These are phyloP conservation scores for Calameuta filiformis DNA, from an alignment of 2,888 invertebrate species.

Conservation along the genomic window DNA sequence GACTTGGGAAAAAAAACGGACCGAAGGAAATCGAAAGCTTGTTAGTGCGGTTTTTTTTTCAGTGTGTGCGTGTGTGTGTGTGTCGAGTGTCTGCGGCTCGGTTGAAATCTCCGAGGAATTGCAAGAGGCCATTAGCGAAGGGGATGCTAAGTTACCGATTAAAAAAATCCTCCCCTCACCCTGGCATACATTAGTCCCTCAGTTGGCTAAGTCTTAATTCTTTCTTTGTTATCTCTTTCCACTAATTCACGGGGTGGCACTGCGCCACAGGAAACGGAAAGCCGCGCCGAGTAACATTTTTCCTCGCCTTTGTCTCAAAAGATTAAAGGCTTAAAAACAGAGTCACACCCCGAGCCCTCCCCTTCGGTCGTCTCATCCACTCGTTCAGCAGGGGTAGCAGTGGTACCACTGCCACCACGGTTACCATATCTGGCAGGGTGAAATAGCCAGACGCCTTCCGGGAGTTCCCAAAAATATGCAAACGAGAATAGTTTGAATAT, in stretches of 20 bases:
- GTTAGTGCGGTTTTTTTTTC: not conserved
- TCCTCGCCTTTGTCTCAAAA: constrained; percentile 52
- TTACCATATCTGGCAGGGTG: not conserved
- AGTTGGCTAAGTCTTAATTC: constrained; percentile 54
- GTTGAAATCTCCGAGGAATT: constrained; percentile 17
- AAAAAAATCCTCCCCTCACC: constrained; percentile 15
- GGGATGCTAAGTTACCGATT: constrained; percentile 31
- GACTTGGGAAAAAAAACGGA: not conserved
- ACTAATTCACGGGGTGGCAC: constrained; percentile 44
- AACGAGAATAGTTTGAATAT: not conserved
- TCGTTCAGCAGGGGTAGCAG: not conserved
- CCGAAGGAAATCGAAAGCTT: not conserved
- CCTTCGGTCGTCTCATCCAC: not conserved
- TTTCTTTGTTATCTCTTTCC: constrained; percentile 58
- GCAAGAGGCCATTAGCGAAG: constrained; percentile 36
- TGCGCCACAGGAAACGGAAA: constrained; percentile 21
- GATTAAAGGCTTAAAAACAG: constrained; percentile 54
- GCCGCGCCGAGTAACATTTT: constrained; percentile 43
- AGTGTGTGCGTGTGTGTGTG: too few relatives aligned
- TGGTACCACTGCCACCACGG: not conserved
- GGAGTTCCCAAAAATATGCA: not conserved
- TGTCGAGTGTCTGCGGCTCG: not conserved
- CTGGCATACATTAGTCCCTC: constrained; percentile 50
- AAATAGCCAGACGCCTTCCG: not conserved
- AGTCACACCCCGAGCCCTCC: constrained; percentile 32